These are phyloP conservation scores for Cyanoramphus novaezelandiae DNA, from an alignment of 2,113 vertebrate genomes.

Conservation along the genomic window DNA sequence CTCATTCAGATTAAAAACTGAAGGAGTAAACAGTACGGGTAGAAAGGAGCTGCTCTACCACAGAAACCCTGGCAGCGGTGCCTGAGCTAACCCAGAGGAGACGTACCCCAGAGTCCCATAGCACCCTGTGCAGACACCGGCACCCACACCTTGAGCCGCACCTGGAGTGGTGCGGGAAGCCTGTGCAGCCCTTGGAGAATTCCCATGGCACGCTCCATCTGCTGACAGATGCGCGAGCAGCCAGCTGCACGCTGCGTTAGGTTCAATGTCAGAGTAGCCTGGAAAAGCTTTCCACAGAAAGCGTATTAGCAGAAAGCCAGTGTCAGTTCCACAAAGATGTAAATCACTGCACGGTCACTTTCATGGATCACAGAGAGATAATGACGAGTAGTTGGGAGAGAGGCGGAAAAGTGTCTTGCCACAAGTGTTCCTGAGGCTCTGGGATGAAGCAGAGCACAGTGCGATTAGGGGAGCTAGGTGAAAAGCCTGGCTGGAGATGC, in stretches of 20 bases:
- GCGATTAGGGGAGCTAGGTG: not conserved
- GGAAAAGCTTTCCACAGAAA: not conserved
- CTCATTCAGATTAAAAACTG: not conserved
- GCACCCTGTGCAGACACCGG: not conserved
- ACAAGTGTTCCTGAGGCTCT: not conserved
- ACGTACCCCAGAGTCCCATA: not conserved
- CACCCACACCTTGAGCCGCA: not conserved
- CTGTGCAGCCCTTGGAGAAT: not conserved
- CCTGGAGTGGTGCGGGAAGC: not conserved
- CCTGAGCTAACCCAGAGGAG: not conserved
- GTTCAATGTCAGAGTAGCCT: accelerated
- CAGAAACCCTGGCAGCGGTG: not conserved
- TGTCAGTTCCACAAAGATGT: not conserved
- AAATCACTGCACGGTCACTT: not conserved
- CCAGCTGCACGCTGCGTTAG: accelerated
- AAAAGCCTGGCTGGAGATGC: not conserved
- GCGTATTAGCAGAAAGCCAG: not conserved
- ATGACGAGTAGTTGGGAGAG: not conserved
- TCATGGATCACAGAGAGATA: not conserved
- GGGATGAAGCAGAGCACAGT: not conserved
- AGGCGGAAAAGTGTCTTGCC: not conserved
- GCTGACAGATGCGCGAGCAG: not conserved
- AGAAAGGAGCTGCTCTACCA: not conserved
- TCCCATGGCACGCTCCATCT: not conserved
- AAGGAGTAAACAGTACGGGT: not conserved